Evolutionary conservation across 2,797 vertebrate genomes (phyloP), one percentile per base, ranked within the genome.

Genomic region (Nyctalus aviator): DNA sequence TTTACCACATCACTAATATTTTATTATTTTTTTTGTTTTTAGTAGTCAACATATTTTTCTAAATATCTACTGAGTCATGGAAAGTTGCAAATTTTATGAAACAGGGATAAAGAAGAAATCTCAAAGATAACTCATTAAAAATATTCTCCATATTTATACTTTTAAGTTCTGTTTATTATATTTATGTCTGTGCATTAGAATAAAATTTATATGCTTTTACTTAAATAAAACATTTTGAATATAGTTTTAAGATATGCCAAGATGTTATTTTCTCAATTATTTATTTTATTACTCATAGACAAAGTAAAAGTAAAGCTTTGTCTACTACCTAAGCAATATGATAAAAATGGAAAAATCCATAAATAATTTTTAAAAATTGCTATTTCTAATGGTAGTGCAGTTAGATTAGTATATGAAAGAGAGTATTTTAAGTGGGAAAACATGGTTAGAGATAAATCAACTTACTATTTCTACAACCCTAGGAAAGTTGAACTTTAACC

Each of bases 221-320:
- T 72, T 55, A 32, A 86, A 78, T 0, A 93, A 81, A 91, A 66
- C 2, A 69, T 2, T 8, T 84, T 9, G 1, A 44, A 78, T 59
- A 89, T 12, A 64, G 78, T 85, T 79, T 86, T 93, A 78, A 57
- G 41, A 25, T 88, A 71, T 37, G 32, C 57, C 50, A 93, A 46
- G 32, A 97, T 95, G 95, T 92, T 11, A 73, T 59, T 79, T 83
- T 85, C 12, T 84, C 62, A 95, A 81, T 96, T 93, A n/a, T 87
- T 97, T 97, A 81, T 96, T 96, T 96, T 35, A 78, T 95, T 97
- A 89, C 30, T 73, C 41, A 79, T 21, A 84, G n/a, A 73, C 10
- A 87, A 93, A 97, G 82, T 89, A 94, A 94, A 91, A 96, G 79
- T 84, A 93, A 97, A 94, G 44, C 35, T 71, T 48, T 68, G 7